Evolutionary conservation across 23 tunicate genomes (phyloP).

Genomic region (Trididemnum clinides): DNA sequence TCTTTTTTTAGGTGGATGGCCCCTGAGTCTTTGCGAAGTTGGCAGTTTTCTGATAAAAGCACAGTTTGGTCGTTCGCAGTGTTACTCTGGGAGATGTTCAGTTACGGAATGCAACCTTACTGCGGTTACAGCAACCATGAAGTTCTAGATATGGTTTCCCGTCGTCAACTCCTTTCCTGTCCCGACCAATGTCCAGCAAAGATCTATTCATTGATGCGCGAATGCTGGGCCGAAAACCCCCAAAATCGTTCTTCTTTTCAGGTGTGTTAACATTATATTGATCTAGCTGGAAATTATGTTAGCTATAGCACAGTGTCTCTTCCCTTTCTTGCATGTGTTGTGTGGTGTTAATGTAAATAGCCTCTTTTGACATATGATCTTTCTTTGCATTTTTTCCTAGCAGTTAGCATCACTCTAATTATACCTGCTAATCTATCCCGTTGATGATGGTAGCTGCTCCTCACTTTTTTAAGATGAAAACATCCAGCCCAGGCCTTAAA

Average conservation of each 20-base stretch:
- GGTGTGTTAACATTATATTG: constrained; percentile 62
- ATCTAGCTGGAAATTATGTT: too few relatives aligned
- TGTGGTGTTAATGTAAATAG: too few relatives aligned
- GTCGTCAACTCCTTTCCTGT: constrained; percentile 79
- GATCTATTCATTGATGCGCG: constrained; percentile 88
- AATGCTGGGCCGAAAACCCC: constrained; percentile 83
- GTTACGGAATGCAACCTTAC: constrained; percentile 91
- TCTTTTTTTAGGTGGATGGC: constrained; percentile 94
- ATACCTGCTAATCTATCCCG: too few relatives aligned
- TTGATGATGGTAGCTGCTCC: too few relatives aligned
- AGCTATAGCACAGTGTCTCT: too few relatives aligned
- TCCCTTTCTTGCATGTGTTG: too few relatives aligned
- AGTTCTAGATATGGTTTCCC: constrained; percentile 76
- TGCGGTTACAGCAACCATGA: constrained; percentile 98
- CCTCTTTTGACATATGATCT: too few relatives aligned
- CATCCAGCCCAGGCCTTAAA: too few relatives aligned
- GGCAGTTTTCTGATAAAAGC: constrained; percentile 76
- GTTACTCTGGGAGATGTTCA: constrained; percentile 91
- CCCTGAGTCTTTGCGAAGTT: constrained; percentile 69
- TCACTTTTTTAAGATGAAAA: too few relatives aligned
- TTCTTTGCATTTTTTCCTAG: too few relatives aligned
- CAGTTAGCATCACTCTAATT: too few relatives aligned
- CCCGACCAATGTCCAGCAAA: constrained; percentile 98
- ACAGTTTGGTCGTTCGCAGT: constrained; percentile 98
- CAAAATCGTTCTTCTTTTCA: constrained; percentile 56